A percentile compares a stretch with the other conserved stretches of the same genome.
These are phyloP conservation scores for Leptinotarsa tumamoca DNA, from an alignment of 2,888 invertebrate species.

Conservation along the genomic window DNA sequence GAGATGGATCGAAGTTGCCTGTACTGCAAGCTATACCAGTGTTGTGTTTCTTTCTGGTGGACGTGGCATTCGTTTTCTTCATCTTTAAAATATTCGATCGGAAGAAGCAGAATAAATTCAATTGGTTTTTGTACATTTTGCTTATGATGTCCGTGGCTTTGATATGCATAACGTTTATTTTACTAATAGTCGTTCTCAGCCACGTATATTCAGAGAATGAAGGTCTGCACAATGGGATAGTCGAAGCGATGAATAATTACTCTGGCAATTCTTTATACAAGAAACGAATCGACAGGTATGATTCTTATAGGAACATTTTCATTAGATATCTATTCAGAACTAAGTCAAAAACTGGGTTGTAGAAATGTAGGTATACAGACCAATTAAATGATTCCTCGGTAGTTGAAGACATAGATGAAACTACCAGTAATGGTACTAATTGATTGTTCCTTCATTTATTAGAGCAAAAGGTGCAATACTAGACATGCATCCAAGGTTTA, in stretches of 20 bases:
- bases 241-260: conserved; percentile 72
- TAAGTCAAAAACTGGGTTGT: background rate
- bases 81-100: conserved; percentile 54
- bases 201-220: conserved; percentile 57
- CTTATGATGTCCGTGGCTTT: conserved; percentile 47
- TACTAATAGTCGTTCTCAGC: conserved; percentile 54
- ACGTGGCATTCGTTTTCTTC: conserved; percentile 51
- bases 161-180: conserved; percentile 48
- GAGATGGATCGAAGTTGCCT: conserved; percentile 59
- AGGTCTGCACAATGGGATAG: conserved; percentile 68
- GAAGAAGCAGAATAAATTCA: conserved; percentile 48
- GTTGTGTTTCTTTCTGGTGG: conserved; percentile 54
- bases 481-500: too few relatives aligned
- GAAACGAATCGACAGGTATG: conserved; percentile 68
- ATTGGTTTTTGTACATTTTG: conserved; percentile 53
- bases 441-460: too few relatives aligned
- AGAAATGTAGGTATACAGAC: too few relatives aligned
- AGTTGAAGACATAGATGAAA: too few relatives aligned
- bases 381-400: too few relatives aligned
- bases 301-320: background rate
- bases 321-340: background rate
- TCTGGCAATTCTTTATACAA: conserved; percentile 70
- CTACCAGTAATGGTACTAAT: too few relatives aligned
- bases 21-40: conserved; percentile 53
- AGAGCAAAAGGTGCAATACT: too few relatives aligned